phyloP scores from a whole-genome alignment of 2,888 invertebrate genomes.

The Tortricodes alternella region DNA sequence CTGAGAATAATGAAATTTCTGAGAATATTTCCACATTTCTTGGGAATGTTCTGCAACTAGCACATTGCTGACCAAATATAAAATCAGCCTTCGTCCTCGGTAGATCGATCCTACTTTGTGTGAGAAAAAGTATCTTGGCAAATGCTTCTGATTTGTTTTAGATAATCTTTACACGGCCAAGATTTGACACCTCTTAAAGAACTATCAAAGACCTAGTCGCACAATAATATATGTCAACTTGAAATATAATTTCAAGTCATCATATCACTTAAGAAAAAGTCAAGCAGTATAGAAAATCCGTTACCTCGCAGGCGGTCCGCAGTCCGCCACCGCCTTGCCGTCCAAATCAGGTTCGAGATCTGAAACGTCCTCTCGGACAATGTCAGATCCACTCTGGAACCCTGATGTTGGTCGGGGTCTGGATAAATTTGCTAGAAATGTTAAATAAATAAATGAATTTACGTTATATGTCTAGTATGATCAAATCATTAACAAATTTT shows the following conservation, averaged over 20 bases:
- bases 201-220: constrained; percentile 1
- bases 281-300: constrained; percentile 29
- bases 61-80: too few relatives aligned
- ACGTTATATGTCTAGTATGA: too few relatives aligned
- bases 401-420: constrained; percentile 74
- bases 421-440: constrained; percentile 63
- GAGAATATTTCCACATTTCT: too few relatives aligned
- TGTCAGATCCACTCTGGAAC: constrained; percentile 78
- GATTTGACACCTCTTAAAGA: neutral
- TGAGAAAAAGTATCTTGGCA: too few relatives aligned
- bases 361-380: constrained; percentile 83
- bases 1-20: too few relatives aligned
- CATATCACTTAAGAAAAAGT: constrained; percentile 26
- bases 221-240: constrained; percentile 1
- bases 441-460: neutral
- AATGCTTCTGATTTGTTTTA: too few relatives aligned
- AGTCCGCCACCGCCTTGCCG: constrained; percentile 70
- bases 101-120: too few relatives aligned
- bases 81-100: too few relatives aligned
- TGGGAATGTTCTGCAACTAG: too few relatives aligned
- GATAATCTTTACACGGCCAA: too few relatives aligned
- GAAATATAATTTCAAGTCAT: neutral
- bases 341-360: constrained; percentile 79
- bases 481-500: too few relatives aligned
- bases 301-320: constrained; percentile 87